These are phyloP conservation scores for Chaetoderma sp. DNA, from an alignment of 2,888 invertebrate species.

Conservation along the genomic window DNA sequence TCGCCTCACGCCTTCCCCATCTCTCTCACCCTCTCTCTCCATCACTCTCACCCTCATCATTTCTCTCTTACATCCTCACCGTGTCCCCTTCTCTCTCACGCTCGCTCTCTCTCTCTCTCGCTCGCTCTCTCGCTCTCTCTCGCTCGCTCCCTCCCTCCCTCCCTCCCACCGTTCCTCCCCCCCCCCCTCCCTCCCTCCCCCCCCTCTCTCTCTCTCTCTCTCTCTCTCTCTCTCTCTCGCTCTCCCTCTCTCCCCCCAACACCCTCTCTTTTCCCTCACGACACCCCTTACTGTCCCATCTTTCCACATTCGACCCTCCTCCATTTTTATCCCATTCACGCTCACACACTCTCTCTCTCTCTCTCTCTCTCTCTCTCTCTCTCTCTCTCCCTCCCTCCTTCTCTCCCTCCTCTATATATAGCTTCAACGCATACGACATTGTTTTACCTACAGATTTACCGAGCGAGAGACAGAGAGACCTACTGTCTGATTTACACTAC, in stretches of 20 bases:
- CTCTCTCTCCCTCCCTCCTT: background rate
- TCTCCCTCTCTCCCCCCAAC: too few relatives aligned
- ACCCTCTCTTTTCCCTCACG: too few relatives aligned
- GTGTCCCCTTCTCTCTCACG: conserved; percentile 13
- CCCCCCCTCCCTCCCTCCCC: conserved; percentile 1
- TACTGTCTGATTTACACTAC: too few relatives aligned
- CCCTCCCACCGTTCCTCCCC: conserved; percentile 5
- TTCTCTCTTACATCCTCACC: background rate
- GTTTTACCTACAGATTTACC: conserved; percentile 87
- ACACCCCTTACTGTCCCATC: too few relatives aligned
- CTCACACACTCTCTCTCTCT: conserved; percentile 20
- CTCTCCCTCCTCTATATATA: background rate
- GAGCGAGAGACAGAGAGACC: conserved; percentile 74
- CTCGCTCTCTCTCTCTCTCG: too few relatives aligned
- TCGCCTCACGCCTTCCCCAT: too few relatives aligned
- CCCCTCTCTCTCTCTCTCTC: conserved; percentile 8
- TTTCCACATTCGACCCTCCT: too few relatives aligned
- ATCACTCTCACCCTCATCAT: background rate
- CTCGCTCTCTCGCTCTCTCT: too few relatives aligned
- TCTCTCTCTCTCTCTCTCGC: too few relatives aligned
- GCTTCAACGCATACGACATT: too few relatives aligned
- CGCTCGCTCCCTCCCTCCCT: too few relatives aligned
- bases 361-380: conserved; percentile 9
- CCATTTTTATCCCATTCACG: too few relatives aligned
- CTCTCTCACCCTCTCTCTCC: conserved; percentile 7